phyloP scores from a whole-genome alignment of 1,140 invertebrate species.

The Leptopilina boulardi region DNA sequence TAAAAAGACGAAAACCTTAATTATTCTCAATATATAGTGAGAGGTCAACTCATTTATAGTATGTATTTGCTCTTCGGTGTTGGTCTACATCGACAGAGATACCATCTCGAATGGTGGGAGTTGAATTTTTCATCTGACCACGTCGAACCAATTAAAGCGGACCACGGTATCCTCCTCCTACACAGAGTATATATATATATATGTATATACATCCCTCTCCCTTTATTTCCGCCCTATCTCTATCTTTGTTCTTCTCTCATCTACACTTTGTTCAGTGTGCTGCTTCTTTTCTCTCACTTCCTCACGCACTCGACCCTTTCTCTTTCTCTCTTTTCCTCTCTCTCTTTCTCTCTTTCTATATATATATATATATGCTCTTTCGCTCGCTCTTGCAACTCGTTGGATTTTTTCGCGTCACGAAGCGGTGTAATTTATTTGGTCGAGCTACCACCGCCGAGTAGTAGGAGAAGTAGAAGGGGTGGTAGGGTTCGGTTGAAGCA shows the following conservation, averaged over 20 bases:
- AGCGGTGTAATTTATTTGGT: slow-evolving; percentile 75
- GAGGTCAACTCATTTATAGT: neutral
- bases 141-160: slow-evolving; percentile 75
- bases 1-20: neutral
- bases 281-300: slow-evolving; percentile 42
- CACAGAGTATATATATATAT: too few relatives aligned
- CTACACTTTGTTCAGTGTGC: slow-evolving; percentile 17
- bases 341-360: slow-evolving; percentile 44
- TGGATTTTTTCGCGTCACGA: slow-evolving; percentile 76
- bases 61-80: slow-evolving; percentile 7
- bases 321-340: slow-evolving; percentile 9
- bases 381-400: slow-evolving; percentile 71
- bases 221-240: slow-evolving; percentile 66
- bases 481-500: slow-evolving; percentile 61
- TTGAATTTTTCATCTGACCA: slow-evolving; percentile 76
- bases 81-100: slow-evolving; percentile 40
- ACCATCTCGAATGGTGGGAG: slow-evolving; percentile 52
- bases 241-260: slow-evolving; percentile 45
- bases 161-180: slow-evolving; percentile 67
- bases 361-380: slow-evolving; percentile 48
- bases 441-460: slow-evolving; percentile 64
- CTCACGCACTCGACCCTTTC: slow-evolving; percentile 46
- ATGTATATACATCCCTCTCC: slow-evolving; percentile 61
- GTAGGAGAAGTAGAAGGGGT: slow-evolving; percentile 48
- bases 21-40: neutral